phyloP scores from a whole-genome alignment of 2,797 vertebrate species.

The Characodon lateralis region DNA sequence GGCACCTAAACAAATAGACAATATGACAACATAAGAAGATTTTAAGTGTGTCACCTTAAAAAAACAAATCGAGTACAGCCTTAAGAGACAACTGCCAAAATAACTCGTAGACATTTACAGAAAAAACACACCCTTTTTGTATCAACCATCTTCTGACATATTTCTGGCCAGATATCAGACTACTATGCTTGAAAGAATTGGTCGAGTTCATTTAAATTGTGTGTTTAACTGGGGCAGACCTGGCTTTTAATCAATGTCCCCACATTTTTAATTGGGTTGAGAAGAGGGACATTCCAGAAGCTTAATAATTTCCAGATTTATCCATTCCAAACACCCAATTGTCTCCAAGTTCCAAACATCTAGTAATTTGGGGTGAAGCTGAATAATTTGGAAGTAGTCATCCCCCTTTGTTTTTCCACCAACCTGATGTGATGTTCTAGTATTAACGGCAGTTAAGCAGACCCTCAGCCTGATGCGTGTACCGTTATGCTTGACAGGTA shows the following conservation, averaged over 20 bases:
- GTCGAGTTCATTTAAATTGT: not conserved
- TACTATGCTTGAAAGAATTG: not conserved
- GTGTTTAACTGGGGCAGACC: not conserved
- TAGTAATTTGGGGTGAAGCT: no score
- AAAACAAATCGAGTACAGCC: not conserved
- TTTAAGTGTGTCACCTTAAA: not conserved
- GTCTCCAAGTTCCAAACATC: no score
- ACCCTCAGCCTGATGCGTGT: no score
- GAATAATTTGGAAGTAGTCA: no score
- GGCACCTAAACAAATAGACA: constrained; percentile 85
- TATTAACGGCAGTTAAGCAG: no score
- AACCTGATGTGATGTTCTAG: no score
- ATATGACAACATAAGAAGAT: not conserved
- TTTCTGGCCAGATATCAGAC: not conserved
- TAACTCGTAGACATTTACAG: not conserved
- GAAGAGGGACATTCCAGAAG: not conserved
- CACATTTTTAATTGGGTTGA: not conserved
- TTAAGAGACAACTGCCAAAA: not conserved
- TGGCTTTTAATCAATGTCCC: not conserved
- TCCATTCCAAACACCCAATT: not conserved
- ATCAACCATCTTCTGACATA: not conserved
- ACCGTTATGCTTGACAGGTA: no score
- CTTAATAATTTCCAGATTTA: not conserved
- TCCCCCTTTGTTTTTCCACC: no score
- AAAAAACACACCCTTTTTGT: not conserved